phyloP scores from a whole-genome alignment of 2,888 invertebrate species.

The Corbicula japonica region DNA sequence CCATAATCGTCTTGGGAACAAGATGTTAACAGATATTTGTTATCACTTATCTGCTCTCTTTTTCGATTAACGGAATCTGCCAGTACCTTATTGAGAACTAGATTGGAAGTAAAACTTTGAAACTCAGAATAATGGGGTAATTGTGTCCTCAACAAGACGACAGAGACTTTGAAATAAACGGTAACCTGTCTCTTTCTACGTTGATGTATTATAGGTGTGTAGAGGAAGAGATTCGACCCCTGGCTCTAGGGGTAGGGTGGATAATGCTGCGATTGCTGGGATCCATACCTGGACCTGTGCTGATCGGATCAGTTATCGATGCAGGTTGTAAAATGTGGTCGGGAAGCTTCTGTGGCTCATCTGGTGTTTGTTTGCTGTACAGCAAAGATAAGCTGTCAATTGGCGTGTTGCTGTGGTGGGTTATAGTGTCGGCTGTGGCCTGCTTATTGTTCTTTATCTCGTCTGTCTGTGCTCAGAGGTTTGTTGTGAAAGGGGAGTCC shows the following conservation, averaged over 20 bases:
- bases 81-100: no score
- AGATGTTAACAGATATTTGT: no score
- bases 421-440: slow-evolving; percentile 66
- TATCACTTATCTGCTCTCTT: no score
- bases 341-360: slow-evolving; percentile 57
- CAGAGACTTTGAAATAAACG: no score
- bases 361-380: slow-evolving; percentile 74
- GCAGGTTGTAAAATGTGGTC: slow-evolving; percentile 75
- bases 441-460: slow-evolving; percentile 70
- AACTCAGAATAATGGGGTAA: no score
- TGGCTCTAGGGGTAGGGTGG: slow-evolving; percentile 74
- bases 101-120: no score
- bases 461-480: slow-evolving; percentile 51
- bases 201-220: slow-evolving; percentile 63
- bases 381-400: slow-evolving; percentile 71
- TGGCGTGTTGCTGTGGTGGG: slow-evolving; percentile 75
- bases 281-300: slow-evolving; percentile 80
- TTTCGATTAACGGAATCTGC: no score
- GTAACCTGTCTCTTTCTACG: neutral
- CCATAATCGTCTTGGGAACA: no score
- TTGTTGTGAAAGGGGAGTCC: slow-evolving; percentile 10
- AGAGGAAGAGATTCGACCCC: slow-evolving; percentile 65
- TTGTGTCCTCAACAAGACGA: no score
- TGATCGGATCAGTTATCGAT: slow-evolving; percentile 80
- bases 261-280: slow-evolving; percentile 71